phyloP scores from a whole-genome alignment of 2,797 vertebrate genomes.

The Phalanger gymnotis region DNA sequence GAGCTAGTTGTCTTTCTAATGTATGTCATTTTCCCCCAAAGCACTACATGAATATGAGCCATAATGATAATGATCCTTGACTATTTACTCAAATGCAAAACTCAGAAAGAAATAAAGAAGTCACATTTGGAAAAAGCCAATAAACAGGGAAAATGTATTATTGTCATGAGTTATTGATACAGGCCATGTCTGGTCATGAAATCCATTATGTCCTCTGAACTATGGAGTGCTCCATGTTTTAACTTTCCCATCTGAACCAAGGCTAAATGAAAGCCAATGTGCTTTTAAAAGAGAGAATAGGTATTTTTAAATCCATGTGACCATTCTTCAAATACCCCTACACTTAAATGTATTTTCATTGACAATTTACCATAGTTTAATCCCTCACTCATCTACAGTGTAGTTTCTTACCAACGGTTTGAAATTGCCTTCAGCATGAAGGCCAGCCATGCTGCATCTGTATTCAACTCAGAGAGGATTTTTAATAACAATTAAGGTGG shows the following conservation, averaged over 20 bases:
- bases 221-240: background rate
- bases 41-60: background rate
- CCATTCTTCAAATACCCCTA: slow-evolving; percentile 29
- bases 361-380: slow-evolving; percentile 37
- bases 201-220: background rate
- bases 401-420: slow-evolving; percentile 4
- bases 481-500: slow-evolving; percentile 38
- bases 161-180: slow-evolving; percentile 3
- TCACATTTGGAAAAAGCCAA: background rate
- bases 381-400: background rate
- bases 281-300: slow-evolving; percentile 24
- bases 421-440: slow-evolving; percentile 25
- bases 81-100: slow-evolving; percentile 30
- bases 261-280: slow-evolving; percentile 11
- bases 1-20: background rate
- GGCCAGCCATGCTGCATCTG: background rate
- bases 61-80: background rate
- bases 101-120: slow-evolving; percentile 31
- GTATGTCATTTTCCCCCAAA: background rate
- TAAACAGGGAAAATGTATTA: slow-evolving; percentile 28
- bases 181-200: background rate
- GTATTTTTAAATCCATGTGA: background rate
- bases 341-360: slow-evolving; percentile 2
- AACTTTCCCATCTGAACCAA: slow-evolving; percentile 1
- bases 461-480: slow-evolving; percentile 18